These are phyloP conservation scores for Leptopilina syphax DNA, from an alignment of 2,888 invertebrate species.

Conservation along the genomic window DNA sequence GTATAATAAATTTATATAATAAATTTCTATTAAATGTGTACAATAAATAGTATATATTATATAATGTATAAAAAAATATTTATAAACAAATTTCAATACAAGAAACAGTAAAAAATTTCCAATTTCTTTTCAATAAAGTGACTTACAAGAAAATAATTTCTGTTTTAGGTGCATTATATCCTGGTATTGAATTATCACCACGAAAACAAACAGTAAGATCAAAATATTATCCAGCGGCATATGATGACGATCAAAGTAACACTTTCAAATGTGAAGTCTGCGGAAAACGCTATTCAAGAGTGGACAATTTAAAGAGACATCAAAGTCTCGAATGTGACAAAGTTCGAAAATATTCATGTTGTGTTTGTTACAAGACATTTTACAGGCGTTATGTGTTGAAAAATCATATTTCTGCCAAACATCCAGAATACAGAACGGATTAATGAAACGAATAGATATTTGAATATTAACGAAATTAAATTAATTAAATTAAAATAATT, in stretches of 20 bases:
- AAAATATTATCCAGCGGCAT: neutral
- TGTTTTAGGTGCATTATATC: slow-evolving; percentile 4
- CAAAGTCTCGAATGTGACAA: slow-evolving; percentile 21
- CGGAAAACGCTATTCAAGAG: slow-evolving; percentile 24
- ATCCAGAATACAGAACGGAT: neutral
- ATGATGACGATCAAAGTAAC: neutral
- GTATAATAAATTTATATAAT: too few relatives aligned
- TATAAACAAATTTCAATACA: too few relatives aligned
- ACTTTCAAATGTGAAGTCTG: slow-evolving; percentile 15
- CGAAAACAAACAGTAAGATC: neutral
- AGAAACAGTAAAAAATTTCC: too few relatives aligned
- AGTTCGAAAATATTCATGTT: slow-evolving; percentile 27
- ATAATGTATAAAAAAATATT: too few relatives aligned
- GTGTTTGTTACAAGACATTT: neutral
- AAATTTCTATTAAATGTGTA: too few relatives aligned
- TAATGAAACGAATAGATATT: too few relatives aligned
- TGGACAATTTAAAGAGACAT: slow-evolving; percentile 12
- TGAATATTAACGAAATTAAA: neutral
- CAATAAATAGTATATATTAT: too few relatives aligned
- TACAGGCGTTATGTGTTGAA: slow-evolving; percentile 22
- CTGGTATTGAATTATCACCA: slow-evolving; percentile 1
- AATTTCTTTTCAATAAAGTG: too few relatives aligned
- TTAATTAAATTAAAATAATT: too few relatives aligned
- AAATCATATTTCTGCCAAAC: slow-evolving; percentile 19
- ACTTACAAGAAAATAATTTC: neutral